Evolutionary conservation across 1,140 invertebrate genomes (phyloP).

Genomic region (Charaxes varanes): DNA sequence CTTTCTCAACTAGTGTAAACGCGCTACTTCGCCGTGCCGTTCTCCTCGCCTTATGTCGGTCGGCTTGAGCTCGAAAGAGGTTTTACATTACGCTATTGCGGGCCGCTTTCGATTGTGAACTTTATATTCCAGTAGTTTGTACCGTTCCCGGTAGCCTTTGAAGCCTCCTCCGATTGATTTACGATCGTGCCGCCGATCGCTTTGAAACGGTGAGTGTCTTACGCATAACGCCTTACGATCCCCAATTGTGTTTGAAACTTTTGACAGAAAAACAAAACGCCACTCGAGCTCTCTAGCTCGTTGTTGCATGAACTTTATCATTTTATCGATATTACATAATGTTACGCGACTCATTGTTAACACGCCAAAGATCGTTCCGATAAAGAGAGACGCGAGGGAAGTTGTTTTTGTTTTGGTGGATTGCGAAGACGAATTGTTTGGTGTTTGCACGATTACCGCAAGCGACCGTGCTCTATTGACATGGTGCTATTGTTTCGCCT

Average conservation of each 20-base stretch:
- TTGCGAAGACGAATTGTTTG: conserved; percentile 27
- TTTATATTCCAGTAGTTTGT: conserved; percentile 35
- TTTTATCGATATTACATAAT: conserved; percentile 9
- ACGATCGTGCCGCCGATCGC: conserved; percentile 32
- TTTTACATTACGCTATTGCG: conserved; percentile 41
- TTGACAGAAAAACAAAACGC: conserved; percentile 9
- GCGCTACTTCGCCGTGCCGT: conserved; percentile 29
- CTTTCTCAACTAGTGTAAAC: conserved; percentile 25
- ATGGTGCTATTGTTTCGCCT: conserved; percentile 42
- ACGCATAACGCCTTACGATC: conserved; percentile 9
- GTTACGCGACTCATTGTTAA: conserved; percentile 2
- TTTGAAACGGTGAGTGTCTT: conserved; percentile 55
- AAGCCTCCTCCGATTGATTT: conserved; percentile 48
- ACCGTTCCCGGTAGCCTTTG: conserved; percentile 32
- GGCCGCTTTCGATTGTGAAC: conserved; percentile 33
- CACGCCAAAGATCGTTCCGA: neutral
- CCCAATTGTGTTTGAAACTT: conserved; percentile 10
- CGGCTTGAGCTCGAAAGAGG: conserved; percentile 47
- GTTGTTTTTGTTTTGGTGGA: conserved; percentile 36
- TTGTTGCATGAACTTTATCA: conserved; percentile 23
- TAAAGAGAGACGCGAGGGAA: conserved; percentile 3
- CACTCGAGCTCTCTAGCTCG: conserved; percentile 18
- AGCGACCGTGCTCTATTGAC: conserved; percentile 50
- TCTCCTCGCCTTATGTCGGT: conserved; percentile 33
- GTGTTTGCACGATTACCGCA: conserved; percentile 39